Evolutionary conservation across 2,113 vertebrate species (phyloP).

Genomic region (Phoenicopterus ruber): DNA sequence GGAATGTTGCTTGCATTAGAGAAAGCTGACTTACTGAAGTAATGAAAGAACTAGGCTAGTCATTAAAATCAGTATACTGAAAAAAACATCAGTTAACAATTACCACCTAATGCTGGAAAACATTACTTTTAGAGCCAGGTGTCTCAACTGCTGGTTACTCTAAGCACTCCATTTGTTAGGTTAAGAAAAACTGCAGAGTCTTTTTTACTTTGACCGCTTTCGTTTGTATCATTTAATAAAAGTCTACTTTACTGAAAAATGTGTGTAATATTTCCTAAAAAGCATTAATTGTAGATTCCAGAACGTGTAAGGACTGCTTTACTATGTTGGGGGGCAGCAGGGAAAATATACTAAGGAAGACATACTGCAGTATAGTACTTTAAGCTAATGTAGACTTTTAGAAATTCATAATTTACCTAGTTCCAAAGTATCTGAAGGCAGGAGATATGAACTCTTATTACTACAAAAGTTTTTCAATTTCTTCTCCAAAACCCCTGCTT

Average conservation of each 20-base stretch:
- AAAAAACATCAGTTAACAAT: not conserved
- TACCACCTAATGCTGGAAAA: not conserved
- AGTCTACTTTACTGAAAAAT: not conserved
- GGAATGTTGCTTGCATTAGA: not conserved
- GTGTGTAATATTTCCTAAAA: not conserved
- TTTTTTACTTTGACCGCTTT: not conserved
- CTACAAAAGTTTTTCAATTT: slow-evolving; percentile 75
- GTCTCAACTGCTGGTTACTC: not conserved
- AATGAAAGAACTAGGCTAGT: not conserved
- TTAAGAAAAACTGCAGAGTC: not conserved
- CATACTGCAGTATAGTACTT: not conserved
- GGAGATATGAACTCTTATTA: slow-evolving; percentile 52
- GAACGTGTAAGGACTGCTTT: not conserved
- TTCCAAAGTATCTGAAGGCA: slow-evolving; percentile 73
- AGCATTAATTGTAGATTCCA: not conserved
- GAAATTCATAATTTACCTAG: slow-evolving; percentile 71
- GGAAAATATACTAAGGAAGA: not conserved
- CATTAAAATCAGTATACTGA: not conserved
- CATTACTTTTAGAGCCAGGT: not conserved
- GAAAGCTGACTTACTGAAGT: not conserved
- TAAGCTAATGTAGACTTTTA: not conserved
- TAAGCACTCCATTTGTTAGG: not conserved
- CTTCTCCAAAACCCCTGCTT: slow-evolving; percentile 66
- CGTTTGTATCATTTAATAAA: not conserved
- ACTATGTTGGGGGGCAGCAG: rapidly evolving